phyloP scores from a whole-genome alignment of 2,797 vertebrate genomes.

The Karalla daura region DNA sequence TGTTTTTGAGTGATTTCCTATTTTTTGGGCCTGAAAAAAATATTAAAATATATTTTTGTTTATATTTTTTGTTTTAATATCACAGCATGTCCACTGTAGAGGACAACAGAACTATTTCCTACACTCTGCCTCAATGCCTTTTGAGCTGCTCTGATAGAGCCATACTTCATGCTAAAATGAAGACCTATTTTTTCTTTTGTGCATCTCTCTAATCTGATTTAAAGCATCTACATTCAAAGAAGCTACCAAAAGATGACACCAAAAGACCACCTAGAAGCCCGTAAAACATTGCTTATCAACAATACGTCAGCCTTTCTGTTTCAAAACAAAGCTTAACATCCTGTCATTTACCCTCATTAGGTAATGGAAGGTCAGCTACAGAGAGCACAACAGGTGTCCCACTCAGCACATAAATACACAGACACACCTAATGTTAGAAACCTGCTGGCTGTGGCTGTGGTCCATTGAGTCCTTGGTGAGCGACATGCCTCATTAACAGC shows the following conservation, averaged over 20 bases:
- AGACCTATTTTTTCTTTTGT: too few relatives aligned
- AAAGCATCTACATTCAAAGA: too few relatives aligned
- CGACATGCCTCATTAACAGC: slow-evolving; percentile 83
- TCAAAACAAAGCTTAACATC: slow-evolving; percentile 23
- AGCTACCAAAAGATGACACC: background rate
- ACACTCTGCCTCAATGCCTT: too few relatives aligned
- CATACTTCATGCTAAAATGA: too few relatives aligned
- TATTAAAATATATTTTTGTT: too few relatives aligned
- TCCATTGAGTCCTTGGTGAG: slow-evolving; percentile 75
- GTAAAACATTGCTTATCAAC: background rate
- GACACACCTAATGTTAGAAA: slow-evolving; percentile 56
- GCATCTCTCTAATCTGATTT: too few relatives aligned
- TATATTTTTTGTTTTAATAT: too few relatives aligned
- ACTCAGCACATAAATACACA: slow-evolving; percentile 9
- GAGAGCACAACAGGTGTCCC: slow-evolving; percentile 79
- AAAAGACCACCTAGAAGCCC: slow-evolving; percentile 2
- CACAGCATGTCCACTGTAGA: too few relatives aligned
- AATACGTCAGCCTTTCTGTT: background rate
- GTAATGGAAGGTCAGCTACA: slow-evolving; percentile 52
- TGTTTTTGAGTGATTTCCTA: too few relatives aligned
- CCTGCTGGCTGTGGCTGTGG: slow-evolving; percentile 73
- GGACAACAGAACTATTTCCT: too few relatives aligned
- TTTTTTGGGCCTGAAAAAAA: too few relatives aligned
- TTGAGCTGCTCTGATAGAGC: too few relatives aligned
- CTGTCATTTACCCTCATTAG: slow-evolving; percentile 61